A percentile compares a stretch with the other conserved stretches of the same genome.
These are phyloP conservation scores for Dermatemys mawii DNA, from an alignment of 2,113 vertebrate species.

Conservation along the genomic window DNA sequence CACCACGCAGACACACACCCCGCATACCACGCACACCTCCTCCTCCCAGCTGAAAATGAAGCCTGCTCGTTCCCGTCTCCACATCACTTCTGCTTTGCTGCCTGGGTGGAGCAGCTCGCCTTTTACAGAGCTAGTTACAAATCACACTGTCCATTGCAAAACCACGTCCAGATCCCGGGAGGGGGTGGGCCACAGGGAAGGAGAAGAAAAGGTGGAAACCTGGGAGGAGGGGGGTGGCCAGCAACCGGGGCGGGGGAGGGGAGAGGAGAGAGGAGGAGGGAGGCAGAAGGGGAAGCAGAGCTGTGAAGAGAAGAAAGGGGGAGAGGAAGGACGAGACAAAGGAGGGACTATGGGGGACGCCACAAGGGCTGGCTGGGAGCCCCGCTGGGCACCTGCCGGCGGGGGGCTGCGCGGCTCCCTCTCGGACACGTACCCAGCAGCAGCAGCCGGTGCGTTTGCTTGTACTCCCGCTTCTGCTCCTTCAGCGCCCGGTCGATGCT, in stretches of 20 bases:
- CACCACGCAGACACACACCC: not conserved
- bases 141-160: not conserved
- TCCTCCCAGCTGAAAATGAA: not conserved
- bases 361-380: not conserved
- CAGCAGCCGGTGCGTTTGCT: constrained; percentile 93
- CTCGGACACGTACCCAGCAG: constrained; percentile 86
- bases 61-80: not conserved
- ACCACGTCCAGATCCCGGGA: not conserved
- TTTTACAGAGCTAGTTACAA: not conserved
- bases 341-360: not conserved
- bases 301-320: not conserved
- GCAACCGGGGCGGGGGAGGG: not conserved
- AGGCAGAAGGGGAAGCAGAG: not conserved
- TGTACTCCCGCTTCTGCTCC: constrained; percentile 93
- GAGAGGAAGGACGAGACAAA: constrained; percentile 9
- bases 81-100: not conserved
- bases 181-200: not conserved
- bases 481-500: constrained; percentile 90
- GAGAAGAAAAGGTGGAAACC: constrained; percentile 38
- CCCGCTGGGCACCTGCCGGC: constrained; percentile 50
- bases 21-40: constrained; percentile 25
- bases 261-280: not conserved
- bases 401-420: not conserved
- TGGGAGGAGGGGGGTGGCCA: not conserved
- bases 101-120: not conserved